phyloP scores from a whole-genome alignment of 2,113 vertebrate species.

The Stigmatopora nigra region DNA sequence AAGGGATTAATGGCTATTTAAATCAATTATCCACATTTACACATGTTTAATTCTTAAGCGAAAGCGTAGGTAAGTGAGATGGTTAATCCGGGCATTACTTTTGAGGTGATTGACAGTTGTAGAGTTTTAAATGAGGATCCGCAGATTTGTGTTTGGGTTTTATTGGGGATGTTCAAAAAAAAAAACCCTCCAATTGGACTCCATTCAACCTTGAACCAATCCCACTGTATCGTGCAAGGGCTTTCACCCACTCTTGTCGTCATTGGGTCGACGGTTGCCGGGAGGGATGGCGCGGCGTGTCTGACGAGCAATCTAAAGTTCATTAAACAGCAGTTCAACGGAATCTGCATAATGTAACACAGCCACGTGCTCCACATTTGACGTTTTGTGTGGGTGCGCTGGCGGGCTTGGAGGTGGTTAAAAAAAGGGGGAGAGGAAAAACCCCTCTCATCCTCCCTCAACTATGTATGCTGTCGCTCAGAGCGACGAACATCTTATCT shows the following conservation, averaged over 20 bases:
- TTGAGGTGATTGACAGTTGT: neutral
- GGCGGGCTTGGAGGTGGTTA: conserved; percentile 36
- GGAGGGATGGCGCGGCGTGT: conserved; percentile 40
- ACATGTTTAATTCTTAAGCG: conserved; percentile 40
- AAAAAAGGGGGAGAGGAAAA: conserved; percentile 31
- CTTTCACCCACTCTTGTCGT: conserved; percentile 28
- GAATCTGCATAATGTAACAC: neutral
- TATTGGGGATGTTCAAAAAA: neutral
- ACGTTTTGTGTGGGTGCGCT: conserved; percentile 17
- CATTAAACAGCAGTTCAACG: conserved; percentile 55
- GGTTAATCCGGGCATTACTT: conserved; percentile 39
- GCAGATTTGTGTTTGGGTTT: neutral
- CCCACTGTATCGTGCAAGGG: conserved; percentile 15
- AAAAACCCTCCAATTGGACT: neutral
- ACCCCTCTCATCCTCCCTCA: conserved; percentile 27
- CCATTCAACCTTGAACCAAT: neutral
- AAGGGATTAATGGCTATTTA: conserved; percentile 35
- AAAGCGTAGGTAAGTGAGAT: conserved; percentile 18
- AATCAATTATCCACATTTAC: conserved; percentile 55
- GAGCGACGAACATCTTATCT: conserved; percentile 60
- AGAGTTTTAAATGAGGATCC: conserved; percentile 28
- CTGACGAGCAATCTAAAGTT: conserved; percentile 66
- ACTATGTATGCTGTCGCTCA: conserved; percentile 35
- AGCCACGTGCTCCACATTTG: neutral
- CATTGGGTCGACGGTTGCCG: conserved; percentile 43